Evolutionary conservation across 2,888 invertebrate species (phyloP).

Genomic region (Catocala fraxini): DNA sequence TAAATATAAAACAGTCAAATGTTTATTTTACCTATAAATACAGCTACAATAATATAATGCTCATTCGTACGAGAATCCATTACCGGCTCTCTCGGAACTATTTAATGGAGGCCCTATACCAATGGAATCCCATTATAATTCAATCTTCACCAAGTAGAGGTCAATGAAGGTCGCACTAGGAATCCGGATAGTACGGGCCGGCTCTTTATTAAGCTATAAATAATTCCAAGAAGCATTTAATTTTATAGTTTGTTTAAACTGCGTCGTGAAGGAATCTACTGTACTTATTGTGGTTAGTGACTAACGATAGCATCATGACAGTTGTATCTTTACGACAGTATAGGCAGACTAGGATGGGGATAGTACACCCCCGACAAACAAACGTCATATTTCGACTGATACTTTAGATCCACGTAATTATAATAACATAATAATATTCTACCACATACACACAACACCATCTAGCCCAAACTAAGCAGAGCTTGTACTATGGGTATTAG

Average conservation of each 20-base stretch:
- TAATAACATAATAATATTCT: too few relatives aligned
- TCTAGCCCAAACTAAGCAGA: too few relatives aligned
- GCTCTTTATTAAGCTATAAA: constrained; percentile 27
- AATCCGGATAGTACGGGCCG: constrained; percentile 32
- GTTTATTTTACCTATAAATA: too few relatives aligned
- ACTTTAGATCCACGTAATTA: too few relatives aligned
- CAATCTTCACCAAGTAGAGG: constrained; percentile 35
- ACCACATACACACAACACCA: too few relatives aligned
- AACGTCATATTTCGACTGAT: too few relatives aligned
- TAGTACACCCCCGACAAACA: too few relatives aligned
- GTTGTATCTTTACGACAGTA: too few relatives aligned
- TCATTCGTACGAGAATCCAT: constrained; percentile 29
- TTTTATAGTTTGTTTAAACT: neutral
- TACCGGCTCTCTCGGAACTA: constrained; percentile 14
- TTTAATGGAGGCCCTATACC: constrained; percentile 39
- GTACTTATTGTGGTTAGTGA: neutral
- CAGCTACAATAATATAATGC: neutral
- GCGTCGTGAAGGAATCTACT: neutral
- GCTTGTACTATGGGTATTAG: too few relatives aligned
- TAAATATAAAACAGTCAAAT: too few relatives aligned
- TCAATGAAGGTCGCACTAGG: constrained; percentile 45
- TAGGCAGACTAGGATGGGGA: too few relatives aligned
- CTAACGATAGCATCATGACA: too few relatives aligned
- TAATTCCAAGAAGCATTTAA: constrained; percentile 1
- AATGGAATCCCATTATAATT: constrained; percentile 36